A percentile compares a stretch with the other conserved stretches of the same genome.
These are phyloP conservation scores for Drosophila oshimai DNA, from an alignment of 1,140 invertebrate genomes.

Conservation along the genomic window DNA sequence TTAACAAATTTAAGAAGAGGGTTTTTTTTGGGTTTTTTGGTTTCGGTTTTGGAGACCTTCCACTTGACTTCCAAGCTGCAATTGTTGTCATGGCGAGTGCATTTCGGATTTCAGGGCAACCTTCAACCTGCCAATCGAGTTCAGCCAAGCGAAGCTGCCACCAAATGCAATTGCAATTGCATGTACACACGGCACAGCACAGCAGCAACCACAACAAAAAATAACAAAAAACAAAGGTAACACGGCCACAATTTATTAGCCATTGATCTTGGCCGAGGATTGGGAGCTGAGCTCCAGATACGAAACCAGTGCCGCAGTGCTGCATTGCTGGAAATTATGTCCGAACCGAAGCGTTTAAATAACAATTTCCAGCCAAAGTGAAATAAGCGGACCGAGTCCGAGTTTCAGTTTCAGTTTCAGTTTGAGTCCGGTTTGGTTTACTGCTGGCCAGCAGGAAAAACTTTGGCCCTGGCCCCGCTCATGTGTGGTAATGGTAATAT, in stretches of 20 bases:
- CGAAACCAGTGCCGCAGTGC: constrained; percentile 7
- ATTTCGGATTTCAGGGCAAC: constrained; percentile 23
- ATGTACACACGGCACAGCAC: too few species aligned
- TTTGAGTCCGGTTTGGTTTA: too few species aligned
- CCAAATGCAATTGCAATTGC: constrained; percentile 12
- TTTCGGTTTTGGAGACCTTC: constrained; percentile 6
- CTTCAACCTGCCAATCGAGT: constrained; percentile 58
- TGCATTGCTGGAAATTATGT: constrained; percentile 19
- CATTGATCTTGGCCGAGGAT: constrained; percentile 66
- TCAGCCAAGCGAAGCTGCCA: constrained; percentile 39
- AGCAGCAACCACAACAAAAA: constrained; percentile 2
- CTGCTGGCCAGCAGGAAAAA: constrained; percentile 27
- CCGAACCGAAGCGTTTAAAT: constrained; percentile 39
- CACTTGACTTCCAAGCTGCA: constrained; percentile 29
- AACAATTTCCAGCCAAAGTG: constrained; percentile 34
- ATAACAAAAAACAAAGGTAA: constrained; percentile 28
- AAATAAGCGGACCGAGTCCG: too few species aligned
- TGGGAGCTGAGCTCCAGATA: constrained; percentile 20
- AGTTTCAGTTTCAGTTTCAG: too few species aligned
- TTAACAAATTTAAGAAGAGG: neutral
- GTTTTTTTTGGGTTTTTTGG: neutral
- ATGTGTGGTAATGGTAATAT: constrained; percentile 17
- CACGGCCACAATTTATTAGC: constrained; percentile 56
- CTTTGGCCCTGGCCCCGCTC: constrained; percentile 28
- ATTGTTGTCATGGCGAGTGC: constrained; percentile 19